Evolutionary conservation across 2,797 vertebrate genomes (phyloP), one percentile per base, ranked within the genome.

Genomic region (Adrianichthys oophorus): DNA sequence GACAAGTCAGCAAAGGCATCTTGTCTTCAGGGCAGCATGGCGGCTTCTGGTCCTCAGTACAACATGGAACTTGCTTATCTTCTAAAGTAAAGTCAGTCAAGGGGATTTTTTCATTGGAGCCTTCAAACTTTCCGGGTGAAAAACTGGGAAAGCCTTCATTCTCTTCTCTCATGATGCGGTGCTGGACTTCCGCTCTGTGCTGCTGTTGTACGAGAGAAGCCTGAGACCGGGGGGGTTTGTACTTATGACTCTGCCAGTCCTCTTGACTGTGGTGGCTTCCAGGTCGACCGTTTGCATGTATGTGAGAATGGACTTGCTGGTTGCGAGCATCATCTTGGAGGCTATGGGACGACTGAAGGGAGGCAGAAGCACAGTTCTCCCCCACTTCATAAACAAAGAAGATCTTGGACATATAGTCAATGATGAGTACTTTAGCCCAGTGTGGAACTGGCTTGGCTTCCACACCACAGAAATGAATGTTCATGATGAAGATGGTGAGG

Each of bases 401-500:
- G 48, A 98, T 93, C 88, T 94, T 95, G 67, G 96, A 95, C 97
- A 99, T 98, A 83, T 98, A 98, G 84, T 95, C 94, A 68, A 99
- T 92, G 83, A 99, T 96, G 74, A 99, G 86, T 56, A 98, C 94
- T 70, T 93, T 95, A 29, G 96, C 97, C 97, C 97, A 99, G 4
- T 81, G 92, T 0, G 97, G 97, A 49, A 99, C 96, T 1, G 97
- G 96, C 72, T 93, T 96, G 74, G 97, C 97, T 80, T 98, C 97
- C 0, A 95, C 92, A 14, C 97, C 96, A 18, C 97, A 99, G 66
- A 98, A 97, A 74, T 99, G 97, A 60, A 99, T 95, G 52, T 99
- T 98, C 97, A 99, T 99, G 78, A 98, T 96, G 87, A 99, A 98
- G 79, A 99, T 99, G 10, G 97, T 98, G 83, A 98, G 47, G 0